These are phyloP conservation scores for Synergus laeviventris DNA, from an alignment of 2,888 invertebrate species.

Conservation along the genomic window DNA sequence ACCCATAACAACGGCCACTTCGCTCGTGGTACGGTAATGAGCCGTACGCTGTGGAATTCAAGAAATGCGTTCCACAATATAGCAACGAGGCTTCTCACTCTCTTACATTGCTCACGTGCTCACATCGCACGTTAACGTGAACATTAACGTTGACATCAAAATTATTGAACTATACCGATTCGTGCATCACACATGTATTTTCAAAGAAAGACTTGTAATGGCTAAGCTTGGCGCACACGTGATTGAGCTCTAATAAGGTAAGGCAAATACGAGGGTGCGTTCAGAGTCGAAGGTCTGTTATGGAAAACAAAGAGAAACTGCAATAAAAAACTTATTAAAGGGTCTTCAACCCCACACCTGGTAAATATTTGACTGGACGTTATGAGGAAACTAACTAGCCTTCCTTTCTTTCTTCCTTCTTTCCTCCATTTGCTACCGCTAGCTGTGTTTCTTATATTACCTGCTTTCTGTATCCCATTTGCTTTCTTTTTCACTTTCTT, in stretches of 20 bases:
- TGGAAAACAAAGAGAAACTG: slow-evolving; percentile 63
- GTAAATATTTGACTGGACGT: slow-evolving; percentile 71
- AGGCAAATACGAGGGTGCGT: slow-evolving; percentile 56
- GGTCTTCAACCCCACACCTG: slow-evolving; percentile 59
- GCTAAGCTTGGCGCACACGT: slow-evolving; percentile 32
- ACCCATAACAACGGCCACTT: no score
- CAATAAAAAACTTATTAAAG: slow-evolving; percentile 71
- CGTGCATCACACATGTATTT: no score
- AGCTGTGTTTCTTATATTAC: slow-evolving; percentile 15
- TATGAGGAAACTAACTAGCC: slow-evolving; percentile 63
- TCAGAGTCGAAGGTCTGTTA: slow-evolving; percentile 32
- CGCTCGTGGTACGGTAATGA: no score
- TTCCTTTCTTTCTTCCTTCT: slow-evolving; percentile 43
- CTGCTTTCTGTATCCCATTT: slow-evolving; percentile 38
- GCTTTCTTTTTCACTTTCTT: slow-evolving; percentile 40
- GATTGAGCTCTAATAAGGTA: slow-evolving; percentile 51
- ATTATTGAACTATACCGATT: neutral
- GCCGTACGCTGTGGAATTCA: no score
- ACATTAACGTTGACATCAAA: slow-evolving; percentile 2
- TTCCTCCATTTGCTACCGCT: slow-evolving; percentile 22
- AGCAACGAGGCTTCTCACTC: slow-evolving; percentile 46
- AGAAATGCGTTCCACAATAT: no score
- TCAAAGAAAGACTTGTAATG: no score
- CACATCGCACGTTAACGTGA: slow-evolving; percentile 25
- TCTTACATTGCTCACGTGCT: slow-evolving; percentile 2